Percentiles rank a stretch among this genome's conserved stretches.
Evolutionary conservation across 2,888 invertebrate species (phyloP).

Genomic region (Romanomermis culicivorax): DNA sequence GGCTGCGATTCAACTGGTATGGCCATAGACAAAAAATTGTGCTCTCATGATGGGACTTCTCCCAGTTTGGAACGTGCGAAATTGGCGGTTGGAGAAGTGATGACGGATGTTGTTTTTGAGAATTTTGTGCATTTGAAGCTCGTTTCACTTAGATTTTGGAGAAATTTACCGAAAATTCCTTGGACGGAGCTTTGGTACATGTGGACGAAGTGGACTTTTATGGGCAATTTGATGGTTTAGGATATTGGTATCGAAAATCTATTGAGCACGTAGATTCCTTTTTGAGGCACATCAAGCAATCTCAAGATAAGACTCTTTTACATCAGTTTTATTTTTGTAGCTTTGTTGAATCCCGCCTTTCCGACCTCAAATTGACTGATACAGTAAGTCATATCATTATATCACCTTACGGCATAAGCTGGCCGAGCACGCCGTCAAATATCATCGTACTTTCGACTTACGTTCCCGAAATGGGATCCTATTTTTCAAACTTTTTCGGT

Average conservation of each 20-base stretch:
- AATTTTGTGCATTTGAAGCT: neutral
- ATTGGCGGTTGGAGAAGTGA: no score
- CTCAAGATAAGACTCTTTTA: no score
- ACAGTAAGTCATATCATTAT: neutral
- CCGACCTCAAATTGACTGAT: neutral
- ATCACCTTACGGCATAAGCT: neutral
- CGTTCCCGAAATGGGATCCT: neutral
- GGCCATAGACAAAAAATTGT: no score
- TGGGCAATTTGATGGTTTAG: neutral
- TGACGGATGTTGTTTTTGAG: no score
- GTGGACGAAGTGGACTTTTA: neutral
- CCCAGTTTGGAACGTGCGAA: no score
- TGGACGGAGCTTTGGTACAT: neutral
- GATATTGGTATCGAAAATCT: no score
- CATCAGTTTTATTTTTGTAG: neutral
- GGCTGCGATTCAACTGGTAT: neutral
- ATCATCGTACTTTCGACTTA: neutral
- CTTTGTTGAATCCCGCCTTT: neutral
- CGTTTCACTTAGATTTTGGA: neutral
- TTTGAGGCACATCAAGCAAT: no score
- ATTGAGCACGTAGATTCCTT: no score
- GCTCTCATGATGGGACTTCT: no score
- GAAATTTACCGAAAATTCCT: neutral
- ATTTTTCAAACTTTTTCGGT: conserved; percentile 4
- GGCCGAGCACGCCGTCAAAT: neutral